Percentiles rank a stretch among this genome's conserved stretches.
phyloP scores from a whole-genome alignment of 2,113 vertebrate species.

The Myrmophylax atrothorax region DNA sequence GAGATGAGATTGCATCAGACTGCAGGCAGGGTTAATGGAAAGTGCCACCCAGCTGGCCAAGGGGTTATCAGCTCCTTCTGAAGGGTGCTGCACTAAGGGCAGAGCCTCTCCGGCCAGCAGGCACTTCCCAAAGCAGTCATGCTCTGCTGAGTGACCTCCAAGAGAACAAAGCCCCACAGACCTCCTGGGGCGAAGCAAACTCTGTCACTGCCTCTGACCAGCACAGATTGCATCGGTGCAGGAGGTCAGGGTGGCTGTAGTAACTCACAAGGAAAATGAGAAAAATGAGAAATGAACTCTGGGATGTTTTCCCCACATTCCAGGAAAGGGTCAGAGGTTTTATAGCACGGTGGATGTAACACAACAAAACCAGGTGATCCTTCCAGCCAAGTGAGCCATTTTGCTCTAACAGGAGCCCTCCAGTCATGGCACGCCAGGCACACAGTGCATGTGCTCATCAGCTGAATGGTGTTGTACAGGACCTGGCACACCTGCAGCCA shows the following conservation, averaged over 20 bases:
- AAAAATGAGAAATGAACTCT: not conserved
- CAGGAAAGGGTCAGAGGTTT: not conserved
- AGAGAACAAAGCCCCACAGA: not conserved
- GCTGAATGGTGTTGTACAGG: fast-evolving
- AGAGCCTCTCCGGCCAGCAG: not conserved
- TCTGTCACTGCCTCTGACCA: not conserved
- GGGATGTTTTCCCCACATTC: not conserved
- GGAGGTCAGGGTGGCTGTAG: not conserved
- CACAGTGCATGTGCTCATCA: fast-evolving
- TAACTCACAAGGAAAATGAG: not conserved
- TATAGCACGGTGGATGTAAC: fast-evolving
- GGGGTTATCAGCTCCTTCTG: not conserved
- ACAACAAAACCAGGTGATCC: not conserved
- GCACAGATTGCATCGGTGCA: not conserved
- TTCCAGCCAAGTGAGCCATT: not conserved
- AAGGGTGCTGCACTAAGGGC: not conserved
- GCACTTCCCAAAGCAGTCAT: fast-evolving
- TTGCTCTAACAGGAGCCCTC: not conserved
- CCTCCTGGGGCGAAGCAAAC: fast-evolving
- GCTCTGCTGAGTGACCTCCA: not conserved
- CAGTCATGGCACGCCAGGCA: fast-evolving
- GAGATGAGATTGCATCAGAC: not conserved
- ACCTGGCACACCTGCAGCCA: fast-evolving
- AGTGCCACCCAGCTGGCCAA: not conserved
- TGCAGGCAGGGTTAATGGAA: not conserved